Base-by-base conservation (phyloP, 1,140 invertebrate genomes). In the Heliconius hewitsoni region DNA sequence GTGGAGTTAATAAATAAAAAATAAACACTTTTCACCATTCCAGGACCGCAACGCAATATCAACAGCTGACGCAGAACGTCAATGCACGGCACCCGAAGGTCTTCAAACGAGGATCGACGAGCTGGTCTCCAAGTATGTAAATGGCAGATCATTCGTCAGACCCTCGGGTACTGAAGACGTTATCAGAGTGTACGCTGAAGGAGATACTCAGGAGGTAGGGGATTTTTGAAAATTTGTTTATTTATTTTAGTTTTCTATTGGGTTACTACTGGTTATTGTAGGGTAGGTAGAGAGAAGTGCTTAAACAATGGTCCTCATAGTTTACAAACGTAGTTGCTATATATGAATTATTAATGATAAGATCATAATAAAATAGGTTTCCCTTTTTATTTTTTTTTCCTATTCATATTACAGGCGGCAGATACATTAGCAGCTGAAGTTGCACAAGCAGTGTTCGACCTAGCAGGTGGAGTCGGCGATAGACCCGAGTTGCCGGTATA, bases 121-220 rank as follows among this genome's bases (percentile, higher is more conserved):
- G 79, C 81, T 97, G 1, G 97, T 98, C 2, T 83, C 93, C 0
- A 96, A 96, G 78, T 98, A 97, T 90, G 90, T 94, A 9, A 95
- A 95, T 85, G 98, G 97, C 1, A 95, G 99, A 79, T 95, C 98
- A 19, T 99, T 99, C 95, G 98, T 99, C 0, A 96, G 99, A 79
- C 98, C 99, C 1, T 99, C 99, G 0, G 99, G 99, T 57, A 99
- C 99, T 34, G 99, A 99, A 95, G 98, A 99, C 94, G 95, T 99
- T 42, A 98, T 99, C 2, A 95, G 99, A 78, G 97, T 99, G 0
- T 99, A 99, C 95, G 98, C 98, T 0, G 99, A 99, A 95, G 98
- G 98, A 8, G 96, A 97, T 42, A 97, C 97, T 3, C 95, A 96
- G 88, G 91, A 95, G 87, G 95, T 95, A 82, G 19, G 18, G 8